Conservation (phyloP, 2,797 vertebrate genomes). For the Danio albolineatus region DNA sequence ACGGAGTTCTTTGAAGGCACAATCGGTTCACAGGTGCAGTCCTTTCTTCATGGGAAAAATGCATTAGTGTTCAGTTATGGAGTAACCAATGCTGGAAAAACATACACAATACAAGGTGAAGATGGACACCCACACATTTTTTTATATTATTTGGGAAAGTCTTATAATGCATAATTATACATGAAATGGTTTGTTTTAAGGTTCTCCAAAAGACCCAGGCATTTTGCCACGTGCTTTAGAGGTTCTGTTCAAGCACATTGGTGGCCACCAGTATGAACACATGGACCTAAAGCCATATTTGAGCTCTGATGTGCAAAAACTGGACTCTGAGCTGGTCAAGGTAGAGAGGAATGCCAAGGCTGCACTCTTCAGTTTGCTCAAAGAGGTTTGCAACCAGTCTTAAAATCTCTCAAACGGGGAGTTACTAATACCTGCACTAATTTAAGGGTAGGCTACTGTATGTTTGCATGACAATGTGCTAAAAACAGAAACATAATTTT, state of each 20-base stretch:
- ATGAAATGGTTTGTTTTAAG: slow-evolving; percentile 62
- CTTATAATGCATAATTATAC: background rate
- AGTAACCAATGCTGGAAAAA: slow-evolving; percentile 94
- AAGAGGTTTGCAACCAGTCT: slow-evolving; percentile 75
- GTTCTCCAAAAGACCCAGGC: slow-evolving; percentile 84
- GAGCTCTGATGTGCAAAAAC: slow-evolving; percentile 78
- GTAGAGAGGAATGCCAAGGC: slow-evolving; percentile 82
- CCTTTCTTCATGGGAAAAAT: slow-evolving; percentile 83
- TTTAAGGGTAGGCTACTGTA: too few relatives aligned
- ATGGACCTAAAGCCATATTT: slow-evolving; percentile 89
- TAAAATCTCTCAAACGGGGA: too few relatives aligned
- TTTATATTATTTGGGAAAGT: background rate
- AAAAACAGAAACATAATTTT: too few relatives aligned
- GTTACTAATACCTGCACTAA: too few relatives aligned
- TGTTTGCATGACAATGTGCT: too few relatives aligned
- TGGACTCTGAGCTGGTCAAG: slow-evolving; percentile 82
- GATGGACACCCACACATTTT: background rate
- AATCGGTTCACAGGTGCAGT: slow-evolving; percentile 77
- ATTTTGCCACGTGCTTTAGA: slow-evolving; percentile 86
- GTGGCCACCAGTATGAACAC: slow-evolving; percentile 76
- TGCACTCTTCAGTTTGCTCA: slow-evolving; percentile 79
- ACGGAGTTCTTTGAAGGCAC: slow-evolving; percentile 84
- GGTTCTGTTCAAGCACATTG: slow-evolving; percentile 79
- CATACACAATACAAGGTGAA: slow-evolving; percentile 88
- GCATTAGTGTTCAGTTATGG: slow-evolving; percentile 90